phyloP scores from a whole-genome alignment of 1,140 invertebrate genomes.

The Drosophila ambigua region DNA sequence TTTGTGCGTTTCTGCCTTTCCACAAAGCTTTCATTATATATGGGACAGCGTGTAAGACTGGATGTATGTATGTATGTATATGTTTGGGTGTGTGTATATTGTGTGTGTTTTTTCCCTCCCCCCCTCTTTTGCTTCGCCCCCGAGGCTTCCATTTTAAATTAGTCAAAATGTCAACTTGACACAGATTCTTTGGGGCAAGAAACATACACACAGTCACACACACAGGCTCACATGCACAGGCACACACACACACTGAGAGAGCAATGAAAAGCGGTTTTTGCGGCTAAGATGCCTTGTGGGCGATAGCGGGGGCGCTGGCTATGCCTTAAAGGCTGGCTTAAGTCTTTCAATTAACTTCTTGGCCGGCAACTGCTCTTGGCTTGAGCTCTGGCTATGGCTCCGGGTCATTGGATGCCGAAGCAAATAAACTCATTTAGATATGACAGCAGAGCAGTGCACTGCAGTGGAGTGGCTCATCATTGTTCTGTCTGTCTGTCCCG shows the following conservation, averaged over 20 bases:
- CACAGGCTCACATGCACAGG: too few species aligned
- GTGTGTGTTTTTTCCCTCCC: conserved; percentile 5
- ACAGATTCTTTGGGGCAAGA: conserved; percentile 59
- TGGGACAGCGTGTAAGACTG: conserved; percentile 12
- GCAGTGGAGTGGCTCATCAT: too few species aligned
- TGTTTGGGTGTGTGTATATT: neutral
- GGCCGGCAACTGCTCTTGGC: conserved; percentile 9
- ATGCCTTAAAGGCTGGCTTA: conserved; percentile 35
- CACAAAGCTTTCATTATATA: conserved; percentile 59
- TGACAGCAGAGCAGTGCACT: too few species aligned
- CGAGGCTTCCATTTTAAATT: conserved; percentile 68
- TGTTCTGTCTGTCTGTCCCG: too few species aligned
- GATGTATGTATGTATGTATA: neutral
- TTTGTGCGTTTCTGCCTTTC: conserved; percentile 50
- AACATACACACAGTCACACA: too few species aligned
- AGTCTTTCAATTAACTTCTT: conserved; percentile 47
- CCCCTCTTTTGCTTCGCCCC: conserved; percentile 1
- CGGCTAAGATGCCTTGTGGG: conserved; percentile 31
- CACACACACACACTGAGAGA: conserved; percentile 3
- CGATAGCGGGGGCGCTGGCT: neutral
- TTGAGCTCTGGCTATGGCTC: neutral
- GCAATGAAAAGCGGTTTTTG: conserved; percentile 54
- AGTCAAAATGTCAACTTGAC: conserved; percentile 82
- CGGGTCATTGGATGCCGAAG: too few species aligned
- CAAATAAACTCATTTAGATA: too few species aligned